Evolutionary conservation across 2,797 vertebrate genomes (phyloP).

Genomic region (Falco rusticolus): DNA sequence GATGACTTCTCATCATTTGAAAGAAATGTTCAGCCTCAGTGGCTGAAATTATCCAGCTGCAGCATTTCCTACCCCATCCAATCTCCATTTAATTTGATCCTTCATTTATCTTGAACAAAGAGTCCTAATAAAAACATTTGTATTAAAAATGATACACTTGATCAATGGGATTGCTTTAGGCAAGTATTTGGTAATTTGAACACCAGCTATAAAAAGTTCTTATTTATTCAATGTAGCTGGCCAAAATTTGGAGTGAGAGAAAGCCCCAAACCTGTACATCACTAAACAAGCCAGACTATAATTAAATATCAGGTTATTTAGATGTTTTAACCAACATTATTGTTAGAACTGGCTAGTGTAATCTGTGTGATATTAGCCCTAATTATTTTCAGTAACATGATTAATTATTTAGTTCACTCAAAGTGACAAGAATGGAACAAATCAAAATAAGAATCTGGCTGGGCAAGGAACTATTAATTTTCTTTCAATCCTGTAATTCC

Average conservation of each 20-base stretch:
- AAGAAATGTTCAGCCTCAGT: constrained; percentile 65
- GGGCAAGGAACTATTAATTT: not conserved
- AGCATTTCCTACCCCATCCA: constrained; percentile 66
- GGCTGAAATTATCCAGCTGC: constrained; percentile 67
- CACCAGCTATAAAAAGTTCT: constrained; percentile 53
- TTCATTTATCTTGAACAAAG: constrained; percentile 73
- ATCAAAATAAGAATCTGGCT: constrained; percentile 44
- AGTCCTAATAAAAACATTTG: constrained; percentile 71
- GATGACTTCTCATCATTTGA: constrained; percentile 63
- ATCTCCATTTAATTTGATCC: constrained; percentile 72
- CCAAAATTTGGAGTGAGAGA: constrained; percentile 34
- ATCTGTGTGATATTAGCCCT: constrained; percentile 22
- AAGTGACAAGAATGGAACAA: constrained; percentile 47
- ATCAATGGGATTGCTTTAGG: constrained; percentile 69
- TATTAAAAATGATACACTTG: constrained; percentile 72
- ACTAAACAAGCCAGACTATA: constrained; percentile 10
- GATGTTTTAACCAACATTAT: constrained; percentile 10
- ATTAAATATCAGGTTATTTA: constrained; percentile 42
- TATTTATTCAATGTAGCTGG: constrained; percentile 53
- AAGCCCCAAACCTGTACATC: not conserved
- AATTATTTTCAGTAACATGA: constrained; percentile 49
- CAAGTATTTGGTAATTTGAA: constrained; percentile 69
- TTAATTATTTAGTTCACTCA: constrained; percentile 56
- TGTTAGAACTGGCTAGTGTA: constrained; percentile 8
- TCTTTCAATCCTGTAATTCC: constrained; percentile 17